These are phyloP conservation scores for Neoscelio sp. DNA, from an alignment of 2,888 invertebrate species.

Conservation along the genomic window DNA sequence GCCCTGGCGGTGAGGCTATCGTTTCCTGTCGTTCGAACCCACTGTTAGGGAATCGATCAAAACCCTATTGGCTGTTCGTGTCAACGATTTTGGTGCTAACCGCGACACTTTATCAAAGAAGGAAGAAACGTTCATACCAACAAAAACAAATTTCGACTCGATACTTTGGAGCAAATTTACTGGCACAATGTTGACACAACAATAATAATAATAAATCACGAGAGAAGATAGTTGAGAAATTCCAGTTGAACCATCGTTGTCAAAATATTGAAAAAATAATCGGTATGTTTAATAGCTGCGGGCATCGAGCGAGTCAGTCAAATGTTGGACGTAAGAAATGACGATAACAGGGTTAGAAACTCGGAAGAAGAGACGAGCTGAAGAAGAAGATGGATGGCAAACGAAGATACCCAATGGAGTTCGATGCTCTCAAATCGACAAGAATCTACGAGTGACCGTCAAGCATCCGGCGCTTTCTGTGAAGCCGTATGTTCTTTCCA, in stretches of 20 bases:
- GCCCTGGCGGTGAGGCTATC: conserved; percentile 46
- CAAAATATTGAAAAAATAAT: conserved; percentile 6
- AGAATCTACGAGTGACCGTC: conserved; percentile 75
- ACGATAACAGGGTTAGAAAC: conserved; percentile 52
- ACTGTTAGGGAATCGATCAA: conserved; percentile 56
- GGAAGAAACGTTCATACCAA: conserved; percentile 19
- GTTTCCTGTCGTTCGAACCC: conserved; percentile 50
- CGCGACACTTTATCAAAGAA: conserved; percentile 45
- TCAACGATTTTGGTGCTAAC: conserved; percentile 51
- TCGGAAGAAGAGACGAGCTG: conserved; percentile 37
- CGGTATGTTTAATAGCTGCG: conserved; percentile 41
- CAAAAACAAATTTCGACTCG: conserved; percentile 2
- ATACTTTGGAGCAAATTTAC: not conserved
- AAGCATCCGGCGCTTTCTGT: conserved; percentile 71
- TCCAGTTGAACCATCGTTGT: too few species aligned
- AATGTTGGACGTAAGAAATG: conserved; percentile 41
- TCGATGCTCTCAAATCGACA: conserved; percentile 70
- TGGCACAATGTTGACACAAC: not conserved
- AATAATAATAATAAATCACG: conserved; percentile 32
- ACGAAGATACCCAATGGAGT: conserved; percentile 64
- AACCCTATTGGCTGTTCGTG: conserved; percentile 50
- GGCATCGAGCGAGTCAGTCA: conserved; percentile 43
- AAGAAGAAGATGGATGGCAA: conserved; percentile 57
- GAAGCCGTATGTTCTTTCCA: conserved; percentile 57
- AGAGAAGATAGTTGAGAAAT: too few species aligned